These are phyloP conservation scores for Helobdella robusta DNA, from an alignment of 2,888 invertebrate species.

Conservation along the genomic window DNA sequence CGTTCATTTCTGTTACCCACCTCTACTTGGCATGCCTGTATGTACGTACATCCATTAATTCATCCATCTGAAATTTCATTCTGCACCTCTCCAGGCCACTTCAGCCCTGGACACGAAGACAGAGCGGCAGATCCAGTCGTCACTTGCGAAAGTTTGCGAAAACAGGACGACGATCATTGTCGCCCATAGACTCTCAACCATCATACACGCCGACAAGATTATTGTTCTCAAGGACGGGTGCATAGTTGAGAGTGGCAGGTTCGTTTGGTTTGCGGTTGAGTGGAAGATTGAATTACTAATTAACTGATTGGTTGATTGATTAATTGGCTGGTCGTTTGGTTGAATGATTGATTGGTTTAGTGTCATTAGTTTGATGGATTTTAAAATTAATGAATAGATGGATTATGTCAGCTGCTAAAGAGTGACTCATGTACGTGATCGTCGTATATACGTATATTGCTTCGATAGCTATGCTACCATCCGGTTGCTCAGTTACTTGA, in stretches of 20 bases:
- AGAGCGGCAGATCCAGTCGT: conserved; percentile 76
- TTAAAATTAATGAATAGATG: too few relatives aligned
- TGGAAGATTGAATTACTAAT: background rate
- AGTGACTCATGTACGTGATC: conserved; percentile 11
- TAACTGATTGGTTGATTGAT: too few relatives aligned
- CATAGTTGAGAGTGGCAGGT: conserved; percentile 80
- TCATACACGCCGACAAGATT: conserved; percentile 88
- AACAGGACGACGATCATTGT: conserved; percentile 86
- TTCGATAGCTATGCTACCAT: too few relatives aligned
- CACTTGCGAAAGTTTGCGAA: conserved; percentile 65
- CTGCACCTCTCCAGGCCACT: too few relatives aligned
- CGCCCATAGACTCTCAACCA: conserved; percentile 81
- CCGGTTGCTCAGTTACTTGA: too few relatives aligned
- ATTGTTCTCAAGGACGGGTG: conserved; percentile 80
- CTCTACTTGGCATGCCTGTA: too few relatives aligned
- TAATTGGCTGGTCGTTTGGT: too few relatives aligned
- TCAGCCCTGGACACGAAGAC: conserved; percentile 91
- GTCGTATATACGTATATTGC: conserved; percentile 14
- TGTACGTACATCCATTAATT: too few relatives aligned
- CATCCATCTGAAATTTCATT: too few relatives aligned
- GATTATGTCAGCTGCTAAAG: too few relatives aligned
- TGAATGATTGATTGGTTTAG: background rate
- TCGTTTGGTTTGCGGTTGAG: conserved; percentile 41
- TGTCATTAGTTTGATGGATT: too few relatives aligned
- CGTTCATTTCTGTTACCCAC: too few relatives aligned